Evolutionary conservation across 2,888 invertebrate species (phyloP), one percentile per base, ranked within the genome.

Genomic region (Gastrophysa polygoni): DNA sequence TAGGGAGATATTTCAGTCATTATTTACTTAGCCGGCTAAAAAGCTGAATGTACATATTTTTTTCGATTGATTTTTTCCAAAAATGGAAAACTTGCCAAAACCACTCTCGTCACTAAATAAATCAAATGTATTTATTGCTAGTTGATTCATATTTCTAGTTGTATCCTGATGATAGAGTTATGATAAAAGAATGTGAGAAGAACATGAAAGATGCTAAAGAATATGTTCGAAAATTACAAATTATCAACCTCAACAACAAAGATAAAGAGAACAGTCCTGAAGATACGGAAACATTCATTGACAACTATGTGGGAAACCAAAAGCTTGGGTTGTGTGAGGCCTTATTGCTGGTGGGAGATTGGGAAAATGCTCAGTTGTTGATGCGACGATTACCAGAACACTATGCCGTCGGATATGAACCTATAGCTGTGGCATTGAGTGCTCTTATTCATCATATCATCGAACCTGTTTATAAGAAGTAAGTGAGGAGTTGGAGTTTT

Each of bases 281-380:
- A 73, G 91, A 90, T 65, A 89, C 88, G 73, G 88, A 89, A 16
- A 62, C 17, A 14, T 85, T 66, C 56, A 86, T 87, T 82, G 91
- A 91, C 70, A 77, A 69, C 70, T 80, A 70, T 72, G 83, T 85
- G 77, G 83, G 81, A 54, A 98, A 99, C 83, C 98, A 99, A 82
- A 98, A 98, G 82, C 88, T 70, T 48, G 94, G 96, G 21, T 84
- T 99, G 20, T 91, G 95, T 73, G 94, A 96, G 79, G 95, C 96
- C 0, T 82, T 98, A 50, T 80, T 98, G 7, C 87, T 88, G 67
- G 88, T 96, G 68, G 96, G 95, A 1, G 95, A 95, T 72, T 98
- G 98, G 98, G 86, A 88, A 16, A 91, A 91, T 75, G 95, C 95
- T 2, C 87, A 89, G 64, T 85, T 86, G 68, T 84, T 99, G 61